phyloP scores from a whole-genome alignment of 2,888 invertebrate species.

The Metalampra italica region DNA sequence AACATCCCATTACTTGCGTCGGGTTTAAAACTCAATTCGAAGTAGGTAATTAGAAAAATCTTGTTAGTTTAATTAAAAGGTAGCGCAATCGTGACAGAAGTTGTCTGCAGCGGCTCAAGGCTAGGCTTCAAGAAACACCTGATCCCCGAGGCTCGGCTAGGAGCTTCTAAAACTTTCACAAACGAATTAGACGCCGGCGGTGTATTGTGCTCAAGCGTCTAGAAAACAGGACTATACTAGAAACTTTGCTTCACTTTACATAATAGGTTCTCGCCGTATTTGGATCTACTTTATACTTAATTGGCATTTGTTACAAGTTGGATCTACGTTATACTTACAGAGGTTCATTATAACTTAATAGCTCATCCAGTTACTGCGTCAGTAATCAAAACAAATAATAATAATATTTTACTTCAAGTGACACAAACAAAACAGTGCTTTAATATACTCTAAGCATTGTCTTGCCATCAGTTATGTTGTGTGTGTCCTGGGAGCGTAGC shows the following conservation, averaged over 20 bases:
- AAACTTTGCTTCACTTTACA: constrained; percentile 38
- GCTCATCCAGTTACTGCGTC: too few relatives aligned
- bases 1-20: too few relatives aligned
- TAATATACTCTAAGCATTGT: too few relatives aligned
- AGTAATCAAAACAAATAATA: too few relatives aligned
- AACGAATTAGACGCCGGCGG: constrained; percentile 45
- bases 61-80: not conserved
- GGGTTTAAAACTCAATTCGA: too few relatives aligned
- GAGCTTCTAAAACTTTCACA: constrained; percentile 42
- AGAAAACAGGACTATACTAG: constrained; percentile 46
- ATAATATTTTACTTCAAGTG: too few relatives aligned
- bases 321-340: not conserved
- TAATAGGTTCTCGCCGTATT: constrained; percentile 30
- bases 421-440: too few relatives aligned
- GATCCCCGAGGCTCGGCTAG: constrained; percentile 36
- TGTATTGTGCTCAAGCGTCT: too few relatives aligned
- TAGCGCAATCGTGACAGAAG: constrained; percentile 37
- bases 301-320: not conserved
- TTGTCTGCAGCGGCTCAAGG: constrained; percentile 36
- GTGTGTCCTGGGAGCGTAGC: too few relatives aligned
- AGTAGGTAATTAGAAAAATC: too few relatives aligned
- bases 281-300: constrained; percentile 9
- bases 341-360: too few relatives aligned
- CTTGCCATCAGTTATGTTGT: too few relatives aligned
- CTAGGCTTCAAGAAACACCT: constrained; percentile 39